phyloP scores from a whole-genome alignment of 1,140 invertebrate species.

The Rhopalosiphum maidis region DNA sequence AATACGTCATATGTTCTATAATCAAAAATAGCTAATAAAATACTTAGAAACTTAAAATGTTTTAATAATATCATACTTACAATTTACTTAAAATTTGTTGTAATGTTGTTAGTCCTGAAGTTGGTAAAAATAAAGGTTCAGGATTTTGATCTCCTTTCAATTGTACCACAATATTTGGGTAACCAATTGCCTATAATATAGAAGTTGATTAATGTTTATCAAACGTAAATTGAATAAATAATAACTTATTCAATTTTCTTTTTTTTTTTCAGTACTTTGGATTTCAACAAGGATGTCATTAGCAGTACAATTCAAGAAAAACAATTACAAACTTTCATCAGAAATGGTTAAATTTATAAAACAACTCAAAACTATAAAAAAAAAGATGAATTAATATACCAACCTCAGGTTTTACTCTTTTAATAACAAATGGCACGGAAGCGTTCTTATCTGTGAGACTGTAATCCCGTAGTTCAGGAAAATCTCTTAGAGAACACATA shows the following conservation, averaged over 20 bases:
- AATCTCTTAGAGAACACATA: constrained; percentile 39
- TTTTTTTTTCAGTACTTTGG: not conserved
- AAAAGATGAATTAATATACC: not conserved
- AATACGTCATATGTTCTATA: not conserved
- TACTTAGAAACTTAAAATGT: not conserved
- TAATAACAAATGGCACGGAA: not conserved
- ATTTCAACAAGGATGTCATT: not conserved
- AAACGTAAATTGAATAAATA: not conserved
- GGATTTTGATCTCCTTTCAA: not conserved
- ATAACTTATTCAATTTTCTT: not conserved
- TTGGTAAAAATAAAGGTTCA: constrained; percentile 44
- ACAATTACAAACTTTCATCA: not conserved
- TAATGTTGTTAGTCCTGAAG: not conserved
- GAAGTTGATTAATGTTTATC: not conserved
- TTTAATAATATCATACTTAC: not conserved
- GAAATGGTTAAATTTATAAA: not conserved
- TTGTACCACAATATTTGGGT: constrained; percentile 33
- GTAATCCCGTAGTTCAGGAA: not conserved
- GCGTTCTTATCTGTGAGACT: not conserved
- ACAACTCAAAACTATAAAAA: not conserved
- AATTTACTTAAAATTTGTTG: constrained; percentile 61
- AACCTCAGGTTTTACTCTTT: constrained; percentile 24
- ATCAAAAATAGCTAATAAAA: not conserved
- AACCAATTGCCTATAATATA: constrained; percentile 17
- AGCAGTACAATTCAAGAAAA: not conserved